These are phyloP conservation scores for Willisornis vidua DNA, from an alignment of 2,113 vertebrate genomes.

Conservation along the genomic window DNA sequence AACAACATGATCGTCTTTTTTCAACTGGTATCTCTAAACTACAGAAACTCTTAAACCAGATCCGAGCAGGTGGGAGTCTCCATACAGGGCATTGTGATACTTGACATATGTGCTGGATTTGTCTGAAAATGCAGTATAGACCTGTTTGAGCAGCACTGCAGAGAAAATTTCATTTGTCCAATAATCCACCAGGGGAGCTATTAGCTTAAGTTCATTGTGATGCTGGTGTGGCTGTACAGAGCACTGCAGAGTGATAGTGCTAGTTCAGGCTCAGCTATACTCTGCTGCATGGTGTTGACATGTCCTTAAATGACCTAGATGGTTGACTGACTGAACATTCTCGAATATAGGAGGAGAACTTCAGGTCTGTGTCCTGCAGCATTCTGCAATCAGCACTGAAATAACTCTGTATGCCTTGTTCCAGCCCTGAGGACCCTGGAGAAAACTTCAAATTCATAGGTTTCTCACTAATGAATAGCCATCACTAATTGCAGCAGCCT, in stretches of 20 bases:
- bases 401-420: background rate
- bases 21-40: background rate
- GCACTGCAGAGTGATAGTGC: background rate
- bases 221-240: background rate
- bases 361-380: background rate
- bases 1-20: background rate
- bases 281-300: background rate
- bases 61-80: background rate
- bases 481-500: background rate
- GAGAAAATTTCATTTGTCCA: slow-evolving; percentile 31
- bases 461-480: background rate
- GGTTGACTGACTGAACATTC: slow-evolving; percentile 10
- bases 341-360: background rate
- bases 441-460: background rate
- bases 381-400: background rate
- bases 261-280: background rate
- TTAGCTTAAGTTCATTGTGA: background rate
- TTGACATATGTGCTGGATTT: background rate
- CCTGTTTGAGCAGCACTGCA: background rate
- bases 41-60: background rate
- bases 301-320: slow-evolving; percentile 34
- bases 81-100: background rate
- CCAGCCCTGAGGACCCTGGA: background rate
- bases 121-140: background rate
- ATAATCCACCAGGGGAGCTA: background rate